Base-by-base conservation (phyloP, 2,888 invertebrate species). In the Leptinotarsa rubiginosa region DNA sequence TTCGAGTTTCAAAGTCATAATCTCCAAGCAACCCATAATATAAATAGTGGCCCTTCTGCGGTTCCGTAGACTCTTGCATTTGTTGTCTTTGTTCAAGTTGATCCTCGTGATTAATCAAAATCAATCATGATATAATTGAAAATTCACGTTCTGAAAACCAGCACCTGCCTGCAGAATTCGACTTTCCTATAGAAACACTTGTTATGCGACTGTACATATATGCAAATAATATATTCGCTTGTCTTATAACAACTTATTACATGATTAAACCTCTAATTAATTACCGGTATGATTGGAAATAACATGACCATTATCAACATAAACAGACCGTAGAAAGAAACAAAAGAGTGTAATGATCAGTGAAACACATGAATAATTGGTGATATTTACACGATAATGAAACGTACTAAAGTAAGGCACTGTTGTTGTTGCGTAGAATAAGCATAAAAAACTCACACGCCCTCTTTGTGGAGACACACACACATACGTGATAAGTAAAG, bases 261-360 rank as follows among this genome's bases (percentile, higher is more conserved):
- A 56, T 54, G 52, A 68, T 69, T 56, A 20, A 69, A 69, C 49
- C 62, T 12, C 20, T 69, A 47, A 69, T 69, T 56, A 69, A 69
- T 69, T 69, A 56, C 56, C 69, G 50, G 47, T 69, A 56, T 41
- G 69, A 69, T 69, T 69, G 47, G 47, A 56, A 56, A 56, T 47
- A 69, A 56, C 47, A 69, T 16, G 56, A 56, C 69, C 22, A 69
- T 59, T 69, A 69, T 56, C 69, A 16, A 56, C 20, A 69, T 69
- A 69, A 69, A 69, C 69, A 69, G 69, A 69, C 69, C 69, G 69
- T 69, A 69, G 47, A 69, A 59, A 69, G 69, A 69, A 56, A 56
- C 56, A 68, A 68, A 56, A 54, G 41, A 68, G 54, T 54, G 52
- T 22, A 31, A 56, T 56, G 69, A 41, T 13, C 13, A 52, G 16